Percentiles rank a stretch among this genome's conserved stretches.
These are phyloP conservation scores for Tanypteryx hageni DNA, from an alignment of 2,888 invertebrate species.

Conservation along the genomic window DNA sequence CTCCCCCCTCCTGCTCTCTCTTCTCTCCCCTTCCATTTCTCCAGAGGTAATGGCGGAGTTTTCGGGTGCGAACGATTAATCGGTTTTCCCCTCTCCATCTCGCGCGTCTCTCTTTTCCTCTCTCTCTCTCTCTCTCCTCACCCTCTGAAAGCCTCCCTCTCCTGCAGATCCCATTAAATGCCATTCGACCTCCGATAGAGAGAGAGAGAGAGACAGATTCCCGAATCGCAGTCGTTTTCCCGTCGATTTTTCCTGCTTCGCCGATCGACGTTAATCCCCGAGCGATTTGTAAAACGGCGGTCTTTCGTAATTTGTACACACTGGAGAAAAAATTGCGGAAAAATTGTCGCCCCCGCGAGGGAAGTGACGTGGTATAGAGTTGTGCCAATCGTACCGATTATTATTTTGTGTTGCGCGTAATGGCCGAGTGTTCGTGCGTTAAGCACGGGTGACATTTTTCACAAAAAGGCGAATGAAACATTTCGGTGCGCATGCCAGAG, in stretches of 20 bases:
- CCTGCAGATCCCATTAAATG: neutral
- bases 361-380: neutral
- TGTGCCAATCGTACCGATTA: neutral
- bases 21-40: neutral
- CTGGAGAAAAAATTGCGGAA: neutral
- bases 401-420: too few relatives aligned
- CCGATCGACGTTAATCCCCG: neutral
- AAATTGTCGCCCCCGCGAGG: neutral
- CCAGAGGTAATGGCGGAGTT: slow-evolving; percentile 1
- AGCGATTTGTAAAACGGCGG: neutral
- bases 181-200: neutral
- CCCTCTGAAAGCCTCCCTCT: neutral
- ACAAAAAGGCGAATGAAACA: too few relatives aligned
- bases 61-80: slow-evolving; percentile 28
- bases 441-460: too few relatives aligned
- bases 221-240: slow-evolving; percentile 3
- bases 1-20: neutral
- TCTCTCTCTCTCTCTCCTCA: neutral
- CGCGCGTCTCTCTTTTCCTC: neutral
- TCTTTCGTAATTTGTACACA: neutral
- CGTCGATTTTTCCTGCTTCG: slow-evolving; percentile 7
- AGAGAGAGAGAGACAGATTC: neutral
- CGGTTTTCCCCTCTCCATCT: neutral
- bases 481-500: too few relatives aligned
- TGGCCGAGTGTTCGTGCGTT: too few relatives aligned